These are phyloP conservation scores for Caranx melampygus DNA, from an alignment of 2,113 vertebrate genomes.

Conservation along the genomic window DNA sequence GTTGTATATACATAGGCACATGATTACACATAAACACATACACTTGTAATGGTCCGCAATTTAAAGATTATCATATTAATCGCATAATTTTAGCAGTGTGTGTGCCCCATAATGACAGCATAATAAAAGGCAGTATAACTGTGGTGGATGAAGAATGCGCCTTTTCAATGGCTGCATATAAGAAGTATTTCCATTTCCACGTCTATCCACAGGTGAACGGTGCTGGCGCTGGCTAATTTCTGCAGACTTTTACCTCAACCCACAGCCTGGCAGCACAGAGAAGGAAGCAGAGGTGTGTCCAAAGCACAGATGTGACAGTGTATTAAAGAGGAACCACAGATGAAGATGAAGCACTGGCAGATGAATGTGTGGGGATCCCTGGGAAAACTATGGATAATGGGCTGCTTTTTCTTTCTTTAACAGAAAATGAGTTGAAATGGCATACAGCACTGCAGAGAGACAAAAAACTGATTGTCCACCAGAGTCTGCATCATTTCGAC, in stretches of 20 bases:
- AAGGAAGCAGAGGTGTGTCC: background rate
- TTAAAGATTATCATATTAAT: constrained; percentile 12
- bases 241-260: constrained; percentile 13
- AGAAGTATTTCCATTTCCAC: constrained; percentile 65
- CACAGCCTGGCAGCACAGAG: background rate
- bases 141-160: constrained; percentile 61
- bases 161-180: constrained; percentile 63
- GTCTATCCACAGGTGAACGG: constrained; percentile 52
- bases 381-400: background rate
- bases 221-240: constrained; percentile 54
- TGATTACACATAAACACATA: background rate
- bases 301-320: background rate
- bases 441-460: background rate
- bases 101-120: constrained; percentile 46
- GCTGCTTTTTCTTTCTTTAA: background rate
- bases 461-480: constrained; percentile 27
- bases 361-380: background rate
- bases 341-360: background rate
- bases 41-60: background rate
- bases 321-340: constrained; percentile 5
- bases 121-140: constrained; percentile 59
- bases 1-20: background rate
- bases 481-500: constrained; percentile 10
- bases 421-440: constrained; percentile 3
- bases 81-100: constrained; percentile 31